phyloP scores from a whole-genome alignment of 2,888 invertebrate species.

The Pollenia labialis region DNA sequence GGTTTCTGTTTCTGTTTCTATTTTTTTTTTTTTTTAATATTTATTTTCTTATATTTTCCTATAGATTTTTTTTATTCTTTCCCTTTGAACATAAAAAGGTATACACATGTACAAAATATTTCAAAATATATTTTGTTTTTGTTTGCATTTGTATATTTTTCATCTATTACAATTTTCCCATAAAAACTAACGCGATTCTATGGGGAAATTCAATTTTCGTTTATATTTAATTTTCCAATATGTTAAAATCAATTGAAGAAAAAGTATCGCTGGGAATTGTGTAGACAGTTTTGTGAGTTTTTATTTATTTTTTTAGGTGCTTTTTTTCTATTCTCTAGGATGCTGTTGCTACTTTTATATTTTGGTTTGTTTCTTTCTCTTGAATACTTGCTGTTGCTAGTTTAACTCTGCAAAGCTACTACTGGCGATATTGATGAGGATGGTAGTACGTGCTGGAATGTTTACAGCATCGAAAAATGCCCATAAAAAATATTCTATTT shows the following conservation, averaged over 20 bases:
- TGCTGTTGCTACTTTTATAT: constrained; percentile 13
- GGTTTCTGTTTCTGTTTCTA: constrained; percentile 22
- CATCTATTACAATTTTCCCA: constrained; percentile 53
- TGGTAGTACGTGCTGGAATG: constrained; percentile 45
- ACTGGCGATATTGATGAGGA: constrained; percentile 32
- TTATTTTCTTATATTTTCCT: constrained; percentile 28
- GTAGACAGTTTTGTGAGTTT: constrained; percentile 70
- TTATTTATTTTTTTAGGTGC: constrained; percentile 26
- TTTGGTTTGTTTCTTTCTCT: neutral
- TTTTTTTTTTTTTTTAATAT: neutral
- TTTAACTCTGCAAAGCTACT: neutral
- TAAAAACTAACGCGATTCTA: constrained; percentile 68
- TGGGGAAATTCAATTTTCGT: constrained; percentile 74
- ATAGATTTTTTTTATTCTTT: neutral
- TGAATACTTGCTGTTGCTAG: neutral
- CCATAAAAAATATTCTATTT: neutral
- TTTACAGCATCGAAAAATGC: neutral
- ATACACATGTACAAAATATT: neutral
- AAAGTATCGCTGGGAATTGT: constrained; percentile 71
- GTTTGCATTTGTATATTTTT: constrained; percentile 29
- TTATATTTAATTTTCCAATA: constrained; percentile 74
- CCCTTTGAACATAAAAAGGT: no score
- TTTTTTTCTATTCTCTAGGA: neutral
- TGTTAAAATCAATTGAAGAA: constrained; percentile 73
- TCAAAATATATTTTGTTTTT: neutral